These are phyloP conservation scores for Empidonax alnorum DNA, from an alignment of 2,113 vertebrate species.

Conservation along the genomic window DNA sequence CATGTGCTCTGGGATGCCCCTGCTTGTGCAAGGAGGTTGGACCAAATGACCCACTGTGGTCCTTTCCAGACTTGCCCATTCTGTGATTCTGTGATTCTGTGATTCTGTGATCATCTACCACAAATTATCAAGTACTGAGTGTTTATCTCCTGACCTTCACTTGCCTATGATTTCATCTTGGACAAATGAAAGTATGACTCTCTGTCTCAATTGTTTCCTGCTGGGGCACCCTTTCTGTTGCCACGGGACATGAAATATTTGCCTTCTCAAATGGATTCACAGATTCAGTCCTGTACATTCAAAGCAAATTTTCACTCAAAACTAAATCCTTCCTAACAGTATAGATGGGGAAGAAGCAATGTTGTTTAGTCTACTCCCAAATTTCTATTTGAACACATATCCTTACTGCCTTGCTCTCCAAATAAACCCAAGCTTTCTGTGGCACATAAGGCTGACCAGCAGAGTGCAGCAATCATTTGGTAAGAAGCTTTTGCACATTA, in stretches of 20 bases:
- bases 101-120: not conserved
- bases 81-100: not conserved
- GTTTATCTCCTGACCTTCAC: not conserved
- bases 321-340: rapidly evolving
- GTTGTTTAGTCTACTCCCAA: not conserved
- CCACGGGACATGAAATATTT: rapidly evolving
- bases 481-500: not conserved
- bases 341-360: rapidly evolving
- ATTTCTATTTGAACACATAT: not conserved
- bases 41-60: no score
- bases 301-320: not conserved
- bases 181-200: rapidly evolving
- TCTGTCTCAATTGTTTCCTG: not conserved
- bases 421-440: not conserved
- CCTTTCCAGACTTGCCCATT: not conserved
- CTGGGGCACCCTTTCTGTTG: not conserved
- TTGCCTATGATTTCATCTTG: not conserved
- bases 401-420: not conserved
- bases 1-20: not conserved
- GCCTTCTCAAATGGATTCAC: not conserved
- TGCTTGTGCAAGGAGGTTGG: not conserved
- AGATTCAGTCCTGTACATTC: not conserved
- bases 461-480: constrained; percentile 42
- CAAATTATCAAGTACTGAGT: rapidly evolving
- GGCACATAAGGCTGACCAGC: not conserved